Base-by-base conservation (phyloP, 2,888 invertebrate species). In the Noctuana brunneofusca region DNA sequence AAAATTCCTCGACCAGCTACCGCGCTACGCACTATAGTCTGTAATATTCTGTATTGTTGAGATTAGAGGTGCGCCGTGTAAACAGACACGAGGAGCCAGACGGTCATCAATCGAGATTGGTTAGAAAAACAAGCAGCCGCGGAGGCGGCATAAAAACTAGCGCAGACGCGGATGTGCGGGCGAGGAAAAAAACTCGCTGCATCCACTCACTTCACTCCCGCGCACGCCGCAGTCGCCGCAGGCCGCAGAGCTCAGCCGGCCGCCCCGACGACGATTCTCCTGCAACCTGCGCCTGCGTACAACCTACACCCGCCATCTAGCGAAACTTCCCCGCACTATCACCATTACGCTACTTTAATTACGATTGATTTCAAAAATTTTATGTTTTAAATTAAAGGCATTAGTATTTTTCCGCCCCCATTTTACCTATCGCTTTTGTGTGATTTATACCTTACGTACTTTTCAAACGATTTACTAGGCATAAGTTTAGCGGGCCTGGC, bases 81-180 rank as follows among this genome's bases (percentile, higher is more conserved):
- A 81, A 83, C 79, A 83, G 76, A 80, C 75, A 66, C 70, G 64
- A 63, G 70, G 65, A 70, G 68, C 68, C 80, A 84, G 85, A 86
- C 86, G 78, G 79, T 75, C 79, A 83, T 85, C 83, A 84, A 80
- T 86, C 81, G 82, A 78, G 76, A 76, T 72, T 70, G 73, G 66
- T 66, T 71, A 82, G 81, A 88, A 87, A 87, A 87, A 85, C 81
- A 72, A 65, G 72, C 73, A 76, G 76, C 73, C 78, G 72, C 71
- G 70, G 71, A 74, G 75, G 75, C 71, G 75, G 71, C 68, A 79
- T 79, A 87, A 88, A 87, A 88, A 88, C 80, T 78, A 69, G 83
- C 75, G 75, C 80, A 79, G 83, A 87, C 85, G 75, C 87, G 86
- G 87, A 87, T 86, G 85, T 86, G 79, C 76, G 69, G 66, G 63